These are phyloP conservation scores for Pimephales promelas DNA, from an alignment of 2,113 vertebrate genomes.

Conservation along the genomic window DNA sequence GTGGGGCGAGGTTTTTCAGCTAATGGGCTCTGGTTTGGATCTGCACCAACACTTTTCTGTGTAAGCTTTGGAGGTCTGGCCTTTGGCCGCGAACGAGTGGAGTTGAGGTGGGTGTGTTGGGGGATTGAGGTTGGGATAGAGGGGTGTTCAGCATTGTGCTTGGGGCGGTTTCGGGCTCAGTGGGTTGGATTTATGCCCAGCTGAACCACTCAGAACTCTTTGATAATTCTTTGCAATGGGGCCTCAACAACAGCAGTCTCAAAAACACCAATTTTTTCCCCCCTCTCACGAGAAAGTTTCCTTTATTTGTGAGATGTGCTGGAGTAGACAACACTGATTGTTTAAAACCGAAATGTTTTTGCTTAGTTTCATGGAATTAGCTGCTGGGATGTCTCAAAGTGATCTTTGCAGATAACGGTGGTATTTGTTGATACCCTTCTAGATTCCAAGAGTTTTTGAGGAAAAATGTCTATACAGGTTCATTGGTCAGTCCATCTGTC, in stretches of 20 bases:
- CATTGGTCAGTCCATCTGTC: slow-evolving; percentile 62
- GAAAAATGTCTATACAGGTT: background rate
- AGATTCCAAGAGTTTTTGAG: background rate
- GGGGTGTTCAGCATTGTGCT: slow-evolving; percentile 63
- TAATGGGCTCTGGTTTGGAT: slow-evolving; percentile 66
- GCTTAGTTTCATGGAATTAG: slow-evolving; percentile 2
- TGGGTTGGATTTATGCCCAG: slow-evolving; percentile 59
- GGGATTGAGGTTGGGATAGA: slow-evolving; percentile 48
- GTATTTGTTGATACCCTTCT: background rate
- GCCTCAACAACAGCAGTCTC: slow-evolving; percentile 45
- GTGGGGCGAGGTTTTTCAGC: slow-evolving; percentile 48
- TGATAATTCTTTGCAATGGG: slow-evolving; percentile 50
- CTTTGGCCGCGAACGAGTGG: slow-evolving; percentile 51
- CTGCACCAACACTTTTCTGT: slow-evolving; percentile 66
- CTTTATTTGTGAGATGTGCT: slow-evolving; percentile 31
- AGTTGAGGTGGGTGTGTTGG: slow-evolving; percentile 39
- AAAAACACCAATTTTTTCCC: slow-evolving; percentile 7
- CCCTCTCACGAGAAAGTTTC: slow-evolving; percentile 37
- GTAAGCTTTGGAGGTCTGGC: slow-evolving; percentile 66
- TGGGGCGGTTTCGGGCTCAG: slow-evolving; percentile 50
- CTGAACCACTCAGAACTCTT: slow-evolving; percentile 50
- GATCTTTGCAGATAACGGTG: background rate
- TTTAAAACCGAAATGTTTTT: slow-evolving; percentile 26
- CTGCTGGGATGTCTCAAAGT: background rate
- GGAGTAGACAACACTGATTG: slow-evolving; percentile 29